Percentiles rank a stretch among this genome's conserved stretches.
Conservation (phyloP, 2,113 vertebrate species). For the Gymnobelideus leadbeateri region DNA sequence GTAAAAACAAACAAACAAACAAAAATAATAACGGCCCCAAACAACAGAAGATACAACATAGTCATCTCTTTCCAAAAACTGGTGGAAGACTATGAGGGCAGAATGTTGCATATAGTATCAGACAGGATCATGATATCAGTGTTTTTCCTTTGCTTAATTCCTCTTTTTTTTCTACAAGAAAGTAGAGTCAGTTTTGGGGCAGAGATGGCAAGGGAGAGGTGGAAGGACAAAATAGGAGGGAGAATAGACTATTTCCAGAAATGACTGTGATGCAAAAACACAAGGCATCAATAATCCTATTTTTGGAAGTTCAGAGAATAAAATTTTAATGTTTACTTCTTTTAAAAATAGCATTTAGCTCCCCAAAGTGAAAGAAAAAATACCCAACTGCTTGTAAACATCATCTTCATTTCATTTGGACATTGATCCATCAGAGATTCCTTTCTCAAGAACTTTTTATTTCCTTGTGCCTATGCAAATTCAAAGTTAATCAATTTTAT, state of each 20-base stretch:
- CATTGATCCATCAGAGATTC: not conserved
- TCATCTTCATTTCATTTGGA: not conserved
- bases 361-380: not conserved
- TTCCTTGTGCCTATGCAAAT: not conserved
- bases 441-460: not conserved
- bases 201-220: not conserved
- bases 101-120: not conserved
- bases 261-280: not conserved
- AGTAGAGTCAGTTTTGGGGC: not conserved
- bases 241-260: slow-evolving; percentile 1
- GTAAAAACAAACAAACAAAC: not conserved
- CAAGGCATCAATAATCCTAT: not conserved
- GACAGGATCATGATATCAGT: not conserved
- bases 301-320: not conserved
- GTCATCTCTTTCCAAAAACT: not conserved
- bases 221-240: not conserved
- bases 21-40: not conserved
- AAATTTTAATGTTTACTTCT: not conserved
- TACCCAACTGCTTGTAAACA: not conserved
- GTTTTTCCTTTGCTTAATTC: not conserved
- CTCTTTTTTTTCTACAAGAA: not conserved
- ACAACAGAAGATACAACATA: not conserved
- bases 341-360: not conserved
- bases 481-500: not conserved
- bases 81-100: not conserved